Conservation (phyloP, 2,888 invertebrate genomes). For the Leptopterna dolabrata region DNA sequence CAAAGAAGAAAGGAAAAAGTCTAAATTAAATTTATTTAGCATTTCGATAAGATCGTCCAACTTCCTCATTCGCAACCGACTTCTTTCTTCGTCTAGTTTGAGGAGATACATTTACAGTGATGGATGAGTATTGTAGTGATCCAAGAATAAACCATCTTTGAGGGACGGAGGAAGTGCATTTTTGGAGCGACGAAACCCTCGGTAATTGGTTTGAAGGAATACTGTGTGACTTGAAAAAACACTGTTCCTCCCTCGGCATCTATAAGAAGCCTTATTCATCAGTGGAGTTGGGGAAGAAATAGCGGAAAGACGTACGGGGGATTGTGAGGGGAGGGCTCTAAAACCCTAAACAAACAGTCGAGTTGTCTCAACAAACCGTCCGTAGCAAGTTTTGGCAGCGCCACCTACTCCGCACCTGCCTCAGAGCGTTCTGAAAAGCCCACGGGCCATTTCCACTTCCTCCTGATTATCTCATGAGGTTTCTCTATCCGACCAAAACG, state of each 20-base stretch:
- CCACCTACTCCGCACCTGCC: conserved; percentile 40
- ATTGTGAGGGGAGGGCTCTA: neutral
- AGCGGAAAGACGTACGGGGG: conserved; percentile 14
- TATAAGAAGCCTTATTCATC: conserved; percentile 14
- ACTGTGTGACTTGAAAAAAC: neutral
- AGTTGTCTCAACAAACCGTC: conserved; percentile 49
- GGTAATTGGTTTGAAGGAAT: neutral
- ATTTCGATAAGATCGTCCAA: no score
- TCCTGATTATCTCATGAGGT: conserved; percentile 42
- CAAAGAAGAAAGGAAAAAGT: no score
- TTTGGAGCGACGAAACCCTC: neutral
- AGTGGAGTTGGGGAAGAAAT: conserved; percentile 10
- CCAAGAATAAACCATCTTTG: neutral
- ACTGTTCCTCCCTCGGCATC: neutral
- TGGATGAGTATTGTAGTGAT: no score
- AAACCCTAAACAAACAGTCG: conserved; percentile 47
- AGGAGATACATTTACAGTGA: no score
- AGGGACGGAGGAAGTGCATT: neutral
- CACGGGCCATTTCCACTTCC: conserved; percentile 52
- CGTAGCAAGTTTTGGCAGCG: conserved; percentile 43
- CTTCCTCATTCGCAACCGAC: no score
- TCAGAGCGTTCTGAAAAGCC: neutral
- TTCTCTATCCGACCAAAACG: neutral
- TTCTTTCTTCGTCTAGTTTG: no score
- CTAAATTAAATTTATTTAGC: no score